Base-by-base conservation (phyloP, 2,113 vertebrate species). In the Elaphurus davidianus region DNA sequence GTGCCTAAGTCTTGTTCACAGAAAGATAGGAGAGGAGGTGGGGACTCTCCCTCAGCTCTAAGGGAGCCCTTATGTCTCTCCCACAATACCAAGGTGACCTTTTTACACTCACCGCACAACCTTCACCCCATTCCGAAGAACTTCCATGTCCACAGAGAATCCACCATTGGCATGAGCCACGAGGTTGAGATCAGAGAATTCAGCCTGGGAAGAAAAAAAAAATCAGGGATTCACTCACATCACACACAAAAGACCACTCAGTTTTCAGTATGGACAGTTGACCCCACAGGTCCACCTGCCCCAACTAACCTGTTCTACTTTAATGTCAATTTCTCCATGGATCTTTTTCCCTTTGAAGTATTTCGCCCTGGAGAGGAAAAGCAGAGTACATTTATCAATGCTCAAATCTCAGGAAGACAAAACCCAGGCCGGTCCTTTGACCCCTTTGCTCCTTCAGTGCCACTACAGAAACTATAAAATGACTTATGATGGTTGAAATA, bases 301-400 rank as follows among this genome's bases (percentile, higher is more conserved):
- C 54, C 87, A 76, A 96, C 99, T 96, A 97, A 99, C 99, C 99
- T 99, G 99, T 97, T 99, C 99, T 45, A 99, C 99, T 98, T 99
- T 99, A 96, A 99, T 99, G 98, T 99, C 99, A 98, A 98, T 99
- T 98, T 99, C 99, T 62, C 99, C 99, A 15, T 99, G 99, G 97
- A 99, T 98, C 93, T 99, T 99, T 98, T 99, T 99, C 84, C 99
- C 99, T 98, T 99, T 99, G 98, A 99, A 99, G 95, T 99, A 99
- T 93, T 99, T 99, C 15, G 98, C 99, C 99, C 99, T 99, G 98
- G 62, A 97, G 57, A 97, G 95, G 57, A 98, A 96, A 98, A 87
- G 92, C 91, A 96, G 60, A 93, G 28, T 67, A 67, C 27, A 93
- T 78, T 1, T 3, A 16, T 98, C 45, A 98, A 57, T 76, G 76